A percentile compares a stretch with the other conserved stretches of the same genome.
phyloP scores from a whole-genome alignment of 2,797 vertebrate species.

The Pseudochromis fuscus region DNA sequence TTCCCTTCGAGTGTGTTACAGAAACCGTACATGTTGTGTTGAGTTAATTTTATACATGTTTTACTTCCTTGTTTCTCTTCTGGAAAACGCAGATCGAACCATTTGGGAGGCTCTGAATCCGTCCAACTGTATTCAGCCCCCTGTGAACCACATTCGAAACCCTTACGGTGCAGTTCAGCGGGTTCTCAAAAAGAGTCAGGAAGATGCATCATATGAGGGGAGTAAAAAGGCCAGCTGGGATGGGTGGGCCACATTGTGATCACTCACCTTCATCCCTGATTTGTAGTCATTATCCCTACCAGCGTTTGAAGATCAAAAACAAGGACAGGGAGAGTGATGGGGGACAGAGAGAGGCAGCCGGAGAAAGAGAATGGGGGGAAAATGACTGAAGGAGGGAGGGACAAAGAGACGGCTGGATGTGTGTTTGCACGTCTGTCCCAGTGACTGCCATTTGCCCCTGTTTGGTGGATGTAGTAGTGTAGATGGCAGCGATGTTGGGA shows the following conservation, averaged over 20 bases:
- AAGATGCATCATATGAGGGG: conserved; percentile 82
- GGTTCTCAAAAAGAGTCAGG: conserved; percentile 81
- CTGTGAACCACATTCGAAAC: conserved; percentile 67
- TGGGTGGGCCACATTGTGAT: conserved; percentile 88
- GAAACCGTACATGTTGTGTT: not conserved
- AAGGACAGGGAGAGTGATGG: conserved; percentile 86
- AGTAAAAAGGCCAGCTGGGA: conserved; percentile 88
- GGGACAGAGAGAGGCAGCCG: conserved; percentile 78
- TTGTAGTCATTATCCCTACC: conserved; percentile 89
- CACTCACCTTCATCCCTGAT: conserved; percentile 89
- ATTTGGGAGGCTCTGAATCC: conserved; percentile 10
- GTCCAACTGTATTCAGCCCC: conserved; percentile 49
- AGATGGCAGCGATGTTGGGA: conserved; percentile 76
- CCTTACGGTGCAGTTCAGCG: conserved; percentile 74
- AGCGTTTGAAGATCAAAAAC: conserved; percentile 88
- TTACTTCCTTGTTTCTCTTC: conserved; percentile 1
- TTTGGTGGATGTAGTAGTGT: conserved; percentile 77
- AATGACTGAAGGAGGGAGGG: conserved; percentile 78
- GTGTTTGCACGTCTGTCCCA: conserved; percentile 72
- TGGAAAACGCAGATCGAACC: not conserved
- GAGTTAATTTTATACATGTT: not conserved
- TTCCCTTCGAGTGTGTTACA: too few species aligned
- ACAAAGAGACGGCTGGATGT: conserved; percentile 74
- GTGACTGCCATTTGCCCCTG: conserved; percentile 77
- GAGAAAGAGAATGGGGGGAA: conserved; percentile 71